Percentiles rank a stretch among this genome's conserved stretches.
phyloP scores from a whole-genome alignment of 2,797 vertebrate species.

The Falco biarmicus region DNA sequence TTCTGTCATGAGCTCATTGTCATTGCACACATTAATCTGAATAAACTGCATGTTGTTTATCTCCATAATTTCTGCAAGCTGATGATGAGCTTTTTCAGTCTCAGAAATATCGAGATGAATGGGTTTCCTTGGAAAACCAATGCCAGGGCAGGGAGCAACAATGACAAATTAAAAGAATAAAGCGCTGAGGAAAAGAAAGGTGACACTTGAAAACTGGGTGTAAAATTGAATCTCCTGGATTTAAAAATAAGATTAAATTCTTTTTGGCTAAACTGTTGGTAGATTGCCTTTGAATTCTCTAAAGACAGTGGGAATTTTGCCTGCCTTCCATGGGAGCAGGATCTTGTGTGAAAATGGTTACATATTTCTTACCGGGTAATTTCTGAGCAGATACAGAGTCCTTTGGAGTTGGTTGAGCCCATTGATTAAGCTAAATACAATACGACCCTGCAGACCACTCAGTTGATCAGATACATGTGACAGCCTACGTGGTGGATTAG shows the following conservation, averaged over 20 bases:
- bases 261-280: neutral
- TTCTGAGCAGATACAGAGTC: neutral
- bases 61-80: slow-evolving; percentile 46
- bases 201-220: neutral
- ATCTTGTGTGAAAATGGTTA: neutral
- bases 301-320: neutral
- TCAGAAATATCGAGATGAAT: slow-evolving; percentile 1
- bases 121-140: slow-evolving; percentile 3
- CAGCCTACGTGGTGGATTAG: neutral
- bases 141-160: neutral
- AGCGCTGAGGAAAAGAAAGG: neutral
- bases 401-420: neutral
- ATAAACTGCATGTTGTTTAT: slow-evolving; percentile 28
- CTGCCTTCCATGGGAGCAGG: neutral
- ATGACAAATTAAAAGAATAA: neutral
- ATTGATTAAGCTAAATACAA: neutral
- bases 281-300: neutral
- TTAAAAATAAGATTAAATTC: neutral
- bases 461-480: neutral
- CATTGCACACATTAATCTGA: slow-evolving; percentile 26
- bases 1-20: slow-evolving; percentile 28
- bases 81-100: slow-evolving; percentile 26
- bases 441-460: neutral
- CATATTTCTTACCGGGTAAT: neutral
- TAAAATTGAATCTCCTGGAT: neutral